These are phyloP conservation scores for Limosa lapponica DNA, from an alignment of 2,797 vertebrate species.

Conservation along the genomic window DNA sequence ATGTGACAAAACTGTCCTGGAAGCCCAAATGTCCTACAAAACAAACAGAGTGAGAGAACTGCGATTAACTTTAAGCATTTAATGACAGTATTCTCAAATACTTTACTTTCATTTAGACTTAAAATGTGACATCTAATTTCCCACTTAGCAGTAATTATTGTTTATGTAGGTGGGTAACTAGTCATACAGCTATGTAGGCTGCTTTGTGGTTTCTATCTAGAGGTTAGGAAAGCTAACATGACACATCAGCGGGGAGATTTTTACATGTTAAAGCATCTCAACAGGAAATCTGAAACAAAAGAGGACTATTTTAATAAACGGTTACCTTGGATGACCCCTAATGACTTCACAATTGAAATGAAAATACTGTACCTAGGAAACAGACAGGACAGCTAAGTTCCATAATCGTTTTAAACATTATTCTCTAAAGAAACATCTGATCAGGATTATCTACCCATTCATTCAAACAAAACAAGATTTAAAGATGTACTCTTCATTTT, in stretches of 20 bases:
- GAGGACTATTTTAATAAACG: slow-evolving; percentile 72
- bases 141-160: slow-evolving; percentile 65
- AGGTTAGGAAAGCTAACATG: slow-evolving; percentile 73
- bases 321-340: slow-evolving; percentile 79
- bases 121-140: slow-evolving; percentile 70
- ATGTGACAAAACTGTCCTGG: slow-evolving; percentile 98
- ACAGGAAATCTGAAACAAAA: slow-evolving; percentile 83
- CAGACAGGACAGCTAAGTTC: slow-evolving; percentile 65
- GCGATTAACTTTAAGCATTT: slow-evolving; percentile 67
- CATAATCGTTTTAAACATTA: slow-evolving; percentile 73
- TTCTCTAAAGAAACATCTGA: slow-evolving; percentile 79
- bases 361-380: slow-evolving; percentile 72
- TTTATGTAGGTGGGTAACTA: slow-evolving; percentile 73
- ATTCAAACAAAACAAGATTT: slow-evolving; percentile 76
- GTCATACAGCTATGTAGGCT: slow-evolving; percentile 65
- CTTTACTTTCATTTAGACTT: slow-evolving; percentile 66
- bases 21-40: slow-evolving; percentile 96
- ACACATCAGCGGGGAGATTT: slow-evolving; percentile 76
- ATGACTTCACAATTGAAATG: slow-evolving; percentile 72
- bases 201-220: slow-evolving; percentile 73
- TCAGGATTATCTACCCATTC: slow-evolving; percentile 74
- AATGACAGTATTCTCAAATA: slow-evolving; percentile 70
- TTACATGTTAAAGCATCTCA: slow-evolving; percentile 76
- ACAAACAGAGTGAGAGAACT: slow-evolving; percentile 73
- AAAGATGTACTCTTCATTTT: slow-evolving; percentile 71